Conservation (phyloP, 1,140 invertebrate species). For the Physella acuta region DNA sequence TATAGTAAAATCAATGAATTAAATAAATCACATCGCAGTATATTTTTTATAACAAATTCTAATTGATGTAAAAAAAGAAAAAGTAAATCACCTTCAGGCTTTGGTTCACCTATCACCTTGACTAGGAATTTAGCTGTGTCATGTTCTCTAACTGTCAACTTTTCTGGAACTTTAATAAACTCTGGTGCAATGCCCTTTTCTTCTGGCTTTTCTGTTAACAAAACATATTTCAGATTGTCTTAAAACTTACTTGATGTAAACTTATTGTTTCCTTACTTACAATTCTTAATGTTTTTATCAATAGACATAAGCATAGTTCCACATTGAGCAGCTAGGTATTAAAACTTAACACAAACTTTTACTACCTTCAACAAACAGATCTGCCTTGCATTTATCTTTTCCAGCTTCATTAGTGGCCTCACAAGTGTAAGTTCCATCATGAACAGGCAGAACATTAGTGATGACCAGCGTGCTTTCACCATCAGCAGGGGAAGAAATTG, state of each 20-base stretch:
- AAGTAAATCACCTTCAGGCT: conserved; percentile 74
- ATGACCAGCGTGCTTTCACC: conserved; percentile 49
- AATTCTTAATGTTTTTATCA: too few relatives aligned
- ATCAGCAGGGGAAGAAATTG: conserved; percentile 41
- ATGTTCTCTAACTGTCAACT: conserved; percentile 75
- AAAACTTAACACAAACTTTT: too few relatives aligned
- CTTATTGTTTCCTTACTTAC: too few relatives aligned
- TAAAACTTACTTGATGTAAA: too few relatives aligned
- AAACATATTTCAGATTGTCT: neutral
- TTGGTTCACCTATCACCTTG: conserved; percentile 85
- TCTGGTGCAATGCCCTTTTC: conserved; percentile 47
- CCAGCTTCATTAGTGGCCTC: conserved; percentile 54
- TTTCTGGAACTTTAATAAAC: conserved; percentile 85
- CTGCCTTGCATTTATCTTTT: conserved; percentile 45
- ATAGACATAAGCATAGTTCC: too few relatives aligned
- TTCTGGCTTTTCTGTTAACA: conserved; percentile 40
- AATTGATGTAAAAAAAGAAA: too few relatives aligned
- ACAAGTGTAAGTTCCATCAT: conserved; percentile 53
- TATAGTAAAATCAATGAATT: too few relatives aligned
- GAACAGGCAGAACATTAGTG: conserved; percentile 44
- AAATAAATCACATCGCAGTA: too few relatives aligned
- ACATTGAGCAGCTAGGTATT: too few relatives aligned
- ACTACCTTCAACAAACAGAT: conserved; percentile 53
- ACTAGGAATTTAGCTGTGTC: conserved; percentile 65
- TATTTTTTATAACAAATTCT: too few relatives aligned